Base-by-base conservation (phyloP, 2,888 invertebrate species). In the Tillus elongatus region DNA sequence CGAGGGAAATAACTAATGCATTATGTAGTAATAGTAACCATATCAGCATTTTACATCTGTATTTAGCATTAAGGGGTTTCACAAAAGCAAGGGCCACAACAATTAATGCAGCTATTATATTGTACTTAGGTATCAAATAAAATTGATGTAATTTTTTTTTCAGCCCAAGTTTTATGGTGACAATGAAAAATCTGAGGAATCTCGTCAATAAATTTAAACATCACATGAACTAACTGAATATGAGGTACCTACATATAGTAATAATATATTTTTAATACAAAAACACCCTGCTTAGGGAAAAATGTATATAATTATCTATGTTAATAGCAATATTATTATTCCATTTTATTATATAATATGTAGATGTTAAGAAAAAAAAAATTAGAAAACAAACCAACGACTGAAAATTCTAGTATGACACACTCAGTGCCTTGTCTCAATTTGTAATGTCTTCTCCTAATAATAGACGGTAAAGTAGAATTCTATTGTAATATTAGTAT, bases 111-210 rank as follows among this genome's bases (percentile, higher is more conserved):
- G n/a, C n/a, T n/a, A n/a, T n/a, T n/a, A n/a, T n/a, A n/a, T n/a
- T n/a, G n/a, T n/a, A n/a, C n/a, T n/a, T n/a, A n/a, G 24, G 10
- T 30, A 29, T 4, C 15, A 29, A 14, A 3, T 10, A 13, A 29
- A 13, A 35, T 11, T 10, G n/a, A 27, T 28, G 13, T 41, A 6
- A 44, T 41, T 49, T 46, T 40, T 52, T 49, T 71, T 61, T 33
- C 69, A 76, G 76, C 75, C 77, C 58, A 77, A 74, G 66, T 77
- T 77, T 66, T 77, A 77, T 58, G 70, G 73, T 58, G 75, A 75
- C 63, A 71, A 70, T 59, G 74, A 75, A 60, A 73, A 74, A 70
- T 69, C 70, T 68, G 74, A 73, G 60, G 73, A 74, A 52, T 35
- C 44, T 30, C 45, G 39, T 32, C 41, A 37, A 36, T 40, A 6